phyloP scores from a whole-genome alignment of 1,140 invertebrate species.

The Drosophila pruinosa region DNA sequence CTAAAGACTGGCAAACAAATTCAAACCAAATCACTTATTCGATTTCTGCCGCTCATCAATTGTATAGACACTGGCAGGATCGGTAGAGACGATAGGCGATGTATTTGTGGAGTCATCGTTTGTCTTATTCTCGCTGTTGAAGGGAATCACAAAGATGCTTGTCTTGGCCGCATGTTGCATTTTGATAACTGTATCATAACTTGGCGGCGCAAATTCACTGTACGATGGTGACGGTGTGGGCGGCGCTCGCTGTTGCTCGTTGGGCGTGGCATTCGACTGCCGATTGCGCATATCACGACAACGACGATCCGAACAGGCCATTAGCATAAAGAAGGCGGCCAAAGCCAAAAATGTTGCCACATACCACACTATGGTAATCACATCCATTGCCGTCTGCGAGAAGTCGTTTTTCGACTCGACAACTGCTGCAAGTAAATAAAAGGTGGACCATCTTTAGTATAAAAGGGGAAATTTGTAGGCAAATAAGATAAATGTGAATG shows the following conservation, averaged over 20 bases:
- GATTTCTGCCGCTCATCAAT: slow-evolving; percentile 71
- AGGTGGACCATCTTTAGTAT: neutral
- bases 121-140: slow-evolving; percentile 45
- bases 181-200: slow-evolving; percentile 79
- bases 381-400: slow-evolving; percentile 82
- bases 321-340: slow-evolving; percentile 79
- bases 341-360: slow-evolving; percentile 78
- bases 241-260: slow-evolving; percentile 52
- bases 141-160: slow-evolving; percentile 78
- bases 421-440: slow-evolving; percentile 41
- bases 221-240: slow-evolving; percentile 81
- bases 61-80: slow-evolving; percentile 64
- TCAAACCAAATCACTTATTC: neutral
- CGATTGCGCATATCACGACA: slow-evolving; percentile 54
- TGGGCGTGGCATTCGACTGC: slow-evolving; percentile 29
- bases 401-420: slow-evolving; percentile 65
- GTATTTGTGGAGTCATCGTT: slow-evolving; percentile 23
- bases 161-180: slow-evolving; percentile 74
- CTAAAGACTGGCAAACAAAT: neutral
- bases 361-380: slow-evolving; percentile 82
- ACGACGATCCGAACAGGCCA: slow-evolving; percentile 78
- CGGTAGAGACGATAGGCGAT: neutral
- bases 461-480: too few species aligned
- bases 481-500: too few species aligned
- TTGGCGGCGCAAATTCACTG: slow-evolving; percentile 81